Evolutionary conservation across 2,888 invertebrate genomes (phyloP).

Genomic region (Limnephilus lunatus): DNA sequence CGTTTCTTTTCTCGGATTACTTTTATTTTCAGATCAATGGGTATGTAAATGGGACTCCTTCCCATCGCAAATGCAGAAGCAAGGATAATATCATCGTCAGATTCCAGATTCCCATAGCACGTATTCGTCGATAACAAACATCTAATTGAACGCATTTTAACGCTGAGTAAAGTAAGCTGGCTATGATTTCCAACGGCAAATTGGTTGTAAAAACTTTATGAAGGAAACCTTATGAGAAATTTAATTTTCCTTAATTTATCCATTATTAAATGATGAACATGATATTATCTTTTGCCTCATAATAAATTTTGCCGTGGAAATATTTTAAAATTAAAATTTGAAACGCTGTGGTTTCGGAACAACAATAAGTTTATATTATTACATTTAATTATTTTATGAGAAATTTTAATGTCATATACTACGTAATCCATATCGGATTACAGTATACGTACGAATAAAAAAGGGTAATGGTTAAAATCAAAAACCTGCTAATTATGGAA

Average conservation of each 20-base stretch:
- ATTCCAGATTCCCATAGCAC: background rate
- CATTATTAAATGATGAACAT: background rate
- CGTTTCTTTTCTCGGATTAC: constrained; percentile 5
- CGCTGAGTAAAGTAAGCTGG: background rate
- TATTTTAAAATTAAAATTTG: background rate
- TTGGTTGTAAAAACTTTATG: background rate
- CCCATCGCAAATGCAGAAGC: background rate
- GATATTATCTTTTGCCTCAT: background rate
- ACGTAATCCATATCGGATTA: no score
- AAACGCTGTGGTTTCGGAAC: background rate
- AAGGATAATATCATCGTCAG: background rate
- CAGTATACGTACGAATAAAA: no score
- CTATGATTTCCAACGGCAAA: background rate
- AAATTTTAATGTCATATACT: background rate
- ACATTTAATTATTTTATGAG: background rate
- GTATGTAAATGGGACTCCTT: background rate
- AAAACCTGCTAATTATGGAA: no score
- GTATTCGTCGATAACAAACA: background rate
- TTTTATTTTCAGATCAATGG: background rate
- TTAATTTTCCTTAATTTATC: background rate
- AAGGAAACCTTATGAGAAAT: background rate
- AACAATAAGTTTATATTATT: background rate
- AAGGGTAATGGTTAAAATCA: no score
- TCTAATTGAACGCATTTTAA: background rate
- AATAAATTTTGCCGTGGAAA: background rate